Evolutionary conservation across 2,888 invertebrate species (phyloP).

Genomic region (Pollenia angustigena): DNA sequence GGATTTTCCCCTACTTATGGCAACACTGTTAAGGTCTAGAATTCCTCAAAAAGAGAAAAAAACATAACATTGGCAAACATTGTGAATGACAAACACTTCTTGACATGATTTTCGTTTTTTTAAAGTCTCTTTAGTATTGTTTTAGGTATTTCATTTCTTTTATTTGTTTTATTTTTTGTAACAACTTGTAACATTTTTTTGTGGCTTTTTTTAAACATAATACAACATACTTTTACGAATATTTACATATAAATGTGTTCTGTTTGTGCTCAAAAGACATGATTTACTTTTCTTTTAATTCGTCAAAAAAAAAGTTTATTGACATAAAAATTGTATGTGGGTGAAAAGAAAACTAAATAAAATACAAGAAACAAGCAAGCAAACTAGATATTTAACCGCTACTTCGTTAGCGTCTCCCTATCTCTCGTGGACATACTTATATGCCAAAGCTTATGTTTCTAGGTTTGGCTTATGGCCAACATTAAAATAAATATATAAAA

Average conservation of each 20-base stretch:
- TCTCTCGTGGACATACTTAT: too few relatives aligned
- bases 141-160: constrained; percentile 10
- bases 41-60: constrained; percentile 21
- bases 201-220: not conserved
- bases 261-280: constrained; percentile 37
- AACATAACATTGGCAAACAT: constrained; percentile 41
- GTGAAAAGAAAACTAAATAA: constrained; percentile 24
- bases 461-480: too few relatives aligned
- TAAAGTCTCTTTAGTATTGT: constrained; percentile 3
- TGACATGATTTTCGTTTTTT: constrained; percentile 57
- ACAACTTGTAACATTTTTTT: constrained; percentile 40
- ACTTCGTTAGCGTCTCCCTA: too few relatives aligned
- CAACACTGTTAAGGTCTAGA: too few relatives aligned
- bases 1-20: too few relatives aligned
- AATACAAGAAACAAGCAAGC: too few relatives aligned
- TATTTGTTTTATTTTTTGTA: constrained; percentile 13
- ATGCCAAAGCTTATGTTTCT: too few relatives aligned
- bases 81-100: constrained; percentile 36
- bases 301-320: constrained; percentile 16
- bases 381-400: too few relatives aligned
- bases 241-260: constrained; percentile 20
- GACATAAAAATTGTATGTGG: constrained; percentile 50
- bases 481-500: too few relatives aligned
- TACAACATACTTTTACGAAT: constrained; percentile 29
- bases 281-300: constrained; percentile 50